Evolutionary conservation across 1,140 invertebrate species (phyloP).

Genomic region (Chironomus tepperi): DNA sequence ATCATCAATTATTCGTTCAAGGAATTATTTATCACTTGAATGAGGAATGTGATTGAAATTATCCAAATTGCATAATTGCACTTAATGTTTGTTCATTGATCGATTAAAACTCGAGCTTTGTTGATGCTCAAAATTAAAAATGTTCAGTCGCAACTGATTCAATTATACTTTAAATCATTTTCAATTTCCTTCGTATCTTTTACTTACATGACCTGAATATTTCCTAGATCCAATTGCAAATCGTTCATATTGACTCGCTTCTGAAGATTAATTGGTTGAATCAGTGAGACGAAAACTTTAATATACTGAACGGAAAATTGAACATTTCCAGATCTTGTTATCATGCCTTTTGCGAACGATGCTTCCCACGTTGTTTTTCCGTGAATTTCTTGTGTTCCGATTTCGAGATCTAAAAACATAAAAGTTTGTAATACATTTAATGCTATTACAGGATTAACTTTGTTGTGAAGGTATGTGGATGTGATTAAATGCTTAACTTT

Average conservation of each 20-base stretch:
- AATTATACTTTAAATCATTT: no score
- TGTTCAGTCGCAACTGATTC: background rate
- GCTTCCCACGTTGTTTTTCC: conserved; percentile 71
- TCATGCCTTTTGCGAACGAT: conserved; percentile 52
- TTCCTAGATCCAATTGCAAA: conserved; percentile 68
- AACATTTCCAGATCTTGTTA: conserved; percentile 59
- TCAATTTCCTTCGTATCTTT: background rate
- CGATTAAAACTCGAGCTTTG: background rate
- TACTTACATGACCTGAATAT: conserved; percentile 57
- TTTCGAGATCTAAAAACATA: conserved; percentile 52
- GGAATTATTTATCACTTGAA: no score
- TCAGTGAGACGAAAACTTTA: conserved; percentile 52
- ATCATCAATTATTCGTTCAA: no score
- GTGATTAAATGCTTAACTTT: no score
- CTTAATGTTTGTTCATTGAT: no score
- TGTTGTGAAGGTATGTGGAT: no score
- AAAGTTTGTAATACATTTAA: no score
- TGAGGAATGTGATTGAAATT: no score
- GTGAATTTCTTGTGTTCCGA: conserved; percentile 67
- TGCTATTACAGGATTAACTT: no score
- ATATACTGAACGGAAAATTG: conserved; percentile 69
- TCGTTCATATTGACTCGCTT: conserved; percentile 60
- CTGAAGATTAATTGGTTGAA: conserved; percentile 65
- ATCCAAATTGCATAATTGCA: no score
- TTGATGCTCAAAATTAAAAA: conserved; percentile 1